These are phyloP conservation scores for Apodemus agrarius DNA, from an alignment of 2,797 vertebrate genomes.

Conservation along the genomic window DNA sequence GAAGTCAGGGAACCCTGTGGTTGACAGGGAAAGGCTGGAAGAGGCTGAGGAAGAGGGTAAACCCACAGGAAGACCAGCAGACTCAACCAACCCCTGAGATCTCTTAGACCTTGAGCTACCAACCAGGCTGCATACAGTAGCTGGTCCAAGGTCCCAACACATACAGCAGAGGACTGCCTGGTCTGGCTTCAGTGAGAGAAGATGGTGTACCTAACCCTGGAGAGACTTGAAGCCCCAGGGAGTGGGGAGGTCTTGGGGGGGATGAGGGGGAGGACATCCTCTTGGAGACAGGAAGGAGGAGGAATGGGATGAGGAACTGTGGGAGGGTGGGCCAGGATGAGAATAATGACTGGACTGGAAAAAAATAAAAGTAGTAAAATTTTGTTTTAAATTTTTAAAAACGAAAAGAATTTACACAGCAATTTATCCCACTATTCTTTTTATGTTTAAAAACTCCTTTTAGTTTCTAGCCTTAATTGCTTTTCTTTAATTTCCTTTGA, in stretches of 20 bases:
- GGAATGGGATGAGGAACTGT: neutral
- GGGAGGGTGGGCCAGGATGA: neutral
- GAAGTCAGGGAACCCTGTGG: neutral
- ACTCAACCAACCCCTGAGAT: neutral
- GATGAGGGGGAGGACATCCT: neutral
- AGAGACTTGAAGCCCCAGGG: neutral
- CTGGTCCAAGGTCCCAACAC: neutral
- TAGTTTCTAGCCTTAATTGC: neutral
- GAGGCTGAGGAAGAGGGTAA: neutral
- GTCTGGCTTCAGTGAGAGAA: neutral
- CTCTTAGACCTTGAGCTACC: neutral
- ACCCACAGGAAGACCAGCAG: neutral
- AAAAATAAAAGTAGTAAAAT: neutral
- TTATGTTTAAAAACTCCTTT: neutral
- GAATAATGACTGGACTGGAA: neutral
- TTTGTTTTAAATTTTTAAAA: neutral
- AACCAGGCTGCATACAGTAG: neutral
- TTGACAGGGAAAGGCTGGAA: neutral
- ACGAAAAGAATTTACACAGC: neutral
- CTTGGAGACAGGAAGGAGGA: neutral
- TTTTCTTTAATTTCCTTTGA: neutral
- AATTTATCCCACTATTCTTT: neutral
- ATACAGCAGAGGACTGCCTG: neutral
- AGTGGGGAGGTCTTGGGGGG: neutral
- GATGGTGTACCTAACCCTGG: neutral